These are phyloP conservation scores for Echinometra lucunter DNA, from an alignment of 53 echinoderm and acorn worm species.

Conservation along the genomic window DNA sequence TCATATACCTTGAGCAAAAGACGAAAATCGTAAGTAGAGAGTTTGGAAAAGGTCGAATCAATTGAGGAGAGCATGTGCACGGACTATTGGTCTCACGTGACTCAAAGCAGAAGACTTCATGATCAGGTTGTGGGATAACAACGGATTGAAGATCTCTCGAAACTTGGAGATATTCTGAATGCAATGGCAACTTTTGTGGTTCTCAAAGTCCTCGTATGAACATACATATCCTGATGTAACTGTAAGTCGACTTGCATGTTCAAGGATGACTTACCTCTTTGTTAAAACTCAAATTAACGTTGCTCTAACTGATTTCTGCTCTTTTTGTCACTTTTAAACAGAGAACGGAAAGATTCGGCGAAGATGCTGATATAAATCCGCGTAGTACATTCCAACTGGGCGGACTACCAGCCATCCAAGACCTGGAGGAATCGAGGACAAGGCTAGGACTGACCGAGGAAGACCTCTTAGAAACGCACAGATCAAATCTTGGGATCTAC, in stretches of 20 bases:
- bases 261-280: no score
- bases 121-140: not conserved
- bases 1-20: conserved; percentile 17
- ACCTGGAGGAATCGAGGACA: conserved; percentile 33
- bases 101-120: not conserved
- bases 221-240: no score
- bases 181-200: no score
- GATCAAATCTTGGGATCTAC: conserved; percentile 64
- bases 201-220: no score
- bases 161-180: no score
- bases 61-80: not conserved
- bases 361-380: conserved; percentile 38
- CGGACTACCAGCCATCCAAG: conserved; percentile 29
- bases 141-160: not conserved
- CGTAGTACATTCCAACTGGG: conserved; percentile 5
- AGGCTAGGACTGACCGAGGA: conserved; percentile 38
- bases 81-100: not conserved
- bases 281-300: not conserved
- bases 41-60: not conserved
- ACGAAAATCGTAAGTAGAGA: conserved; percentile 8
- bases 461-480: conserved; percentile 57
- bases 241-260: no score
- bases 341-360: conserved; percentile 58
- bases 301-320: not conserved
- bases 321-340: not conserved